Evolutionary conservation across 2,797 vertebrate species (phyloP).

Genomic region (Harpagifer antarcticus): DNA sequence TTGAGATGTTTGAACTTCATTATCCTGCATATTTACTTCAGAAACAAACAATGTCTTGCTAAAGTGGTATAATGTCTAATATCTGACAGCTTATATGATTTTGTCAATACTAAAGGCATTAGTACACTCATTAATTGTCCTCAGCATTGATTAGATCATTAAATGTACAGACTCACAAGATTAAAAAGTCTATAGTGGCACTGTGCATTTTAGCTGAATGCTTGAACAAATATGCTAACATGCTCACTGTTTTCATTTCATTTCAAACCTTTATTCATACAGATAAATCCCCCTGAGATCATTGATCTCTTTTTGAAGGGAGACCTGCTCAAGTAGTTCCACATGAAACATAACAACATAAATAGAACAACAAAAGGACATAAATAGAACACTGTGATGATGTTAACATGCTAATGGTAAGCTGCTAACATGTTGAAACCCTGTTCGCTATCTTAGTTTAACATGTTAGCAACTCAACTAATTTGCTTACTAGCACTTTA

Average conservation of each 20-base stretch:
- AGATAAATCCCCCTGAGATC: no score
- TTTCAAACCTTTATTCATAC: no score
- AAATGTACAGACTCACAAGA: no score
- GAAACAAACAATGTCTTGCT: background rate
- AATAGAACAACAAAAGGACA: no score
- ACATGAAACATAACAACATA: no score
- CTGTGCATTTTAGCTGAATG: background rate
- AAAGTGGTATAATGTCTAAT: background rate
- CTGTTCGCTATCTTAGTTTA: background rate
- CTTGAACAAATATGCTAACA: background rate
- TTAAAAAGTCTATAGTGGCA: background rate
- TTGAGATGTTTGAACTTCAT: background rate
- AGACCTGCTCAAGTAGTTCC: no score
- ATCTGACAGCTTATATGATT: background rate
- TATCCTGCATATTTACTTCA: no score
- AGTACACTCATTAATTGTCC: background rate
- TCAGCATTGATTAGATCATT: background rate
- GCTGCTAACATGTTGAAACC: background rate
- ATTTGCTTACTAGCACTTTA: background rate
- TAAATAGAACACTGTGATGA: no score
- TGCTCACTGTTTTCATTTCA: no score
- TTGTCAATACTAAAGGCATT: background rate
- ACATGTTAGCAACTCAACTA: background rate
- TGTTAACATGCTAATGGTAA: background rate
- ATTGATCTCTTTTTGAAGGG: no score